Evolutionary conservation across 2,113 vertebrate species (phyloP), one percentile per base, ranked within the genome.

Genomic region (Ancistrus triradiatus): DNA sequence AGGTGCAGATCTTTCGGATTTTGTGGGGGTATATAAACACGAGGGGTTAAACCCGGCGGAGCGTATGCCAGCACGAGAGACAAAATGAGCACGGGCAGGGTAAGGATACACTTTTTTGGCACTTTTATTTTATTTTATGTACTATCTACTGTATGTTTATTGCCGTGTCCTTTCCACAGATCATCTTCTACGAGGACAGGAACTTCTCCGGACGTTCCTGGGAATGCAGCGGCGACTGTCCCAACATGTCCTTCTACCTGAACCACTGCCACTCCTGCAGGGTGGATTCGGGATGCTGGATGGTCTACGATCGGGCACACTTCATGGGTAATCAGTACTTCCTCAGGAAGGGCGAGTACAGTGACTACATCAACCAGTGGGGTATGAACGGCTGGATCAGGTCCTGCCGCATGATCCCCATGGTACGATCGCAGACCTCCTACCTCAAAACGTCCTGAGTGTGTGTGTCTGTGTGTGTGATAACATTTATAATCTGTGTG

Each of bases 141-240:
- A 8, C 11, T 56, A 24, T 38, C 21, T 35, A 8, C 6, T 19
- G 7, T 19, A 15, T 35, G 3, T 14, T 7, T n/a, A 13, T 18
- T 17, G 1, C 0, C 27, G 21, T 21, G 11, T 37, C n/a, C 1
- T 18, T 17, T 2, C 8, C 17, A 27, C 53, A 86, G 82, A 82
- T 84, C 38, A 80, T 76, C 48, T 87, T 85, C 73, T 87, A 82
- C 10, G 82, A 87, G 73, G 83, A 83, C 33, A 74, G 68, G 31
- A 84, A 85, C 77, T 84, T 85, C 64, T 73, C 72, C 63, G 81
- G 83, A 31, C 81, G 78, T 9, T 81, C 77, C 63, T 84, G 83
- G 66, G 86, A 87, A 53, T 81, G 78, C 77, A 80, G 77, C 78
- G 81, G 59, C 27, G 86, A 88, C 77, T 86, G 84, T 24, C 31